phyloP scores from a whole-genome alignment of 2,113 vertebrate genomes.

The Willisornis vidua region DNA sequence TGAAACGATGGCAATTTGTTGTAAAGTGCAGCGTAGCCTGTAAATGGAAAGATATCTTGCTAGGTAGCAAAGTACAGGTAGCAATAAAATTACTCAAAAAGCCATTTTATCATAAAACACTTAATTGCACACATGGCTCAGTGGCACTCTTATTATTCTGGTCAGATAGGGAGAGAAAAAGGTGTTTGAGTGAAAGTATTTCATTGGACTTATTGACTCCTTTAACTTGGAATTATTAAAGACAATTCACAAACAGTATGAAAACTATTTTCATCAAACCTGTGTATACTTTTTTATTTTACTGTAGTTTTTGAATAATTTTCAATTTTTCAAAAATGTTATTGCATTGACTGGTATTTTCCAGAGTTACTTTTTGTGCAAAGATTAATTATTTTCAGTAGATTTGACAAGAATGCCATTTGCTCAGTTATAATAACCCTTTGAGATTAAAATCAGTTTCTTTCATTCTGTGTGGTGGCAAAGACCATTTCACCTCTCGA shows the following conservation, averaged over 20 bases:
- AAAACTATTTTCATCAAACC: neutral
- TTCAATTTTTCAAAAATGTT: neutral
- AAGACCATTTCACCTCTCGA: neutral
- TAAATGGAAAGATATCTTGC: neutral
- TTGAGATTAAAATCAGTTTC: neutral
- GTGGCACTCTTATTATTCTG: neutral
- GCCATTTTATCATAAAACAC: neutral
- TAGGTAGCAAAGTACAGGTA: neutral
- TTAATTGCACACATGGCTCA: neutral
- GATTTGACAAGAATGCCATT: neutral
- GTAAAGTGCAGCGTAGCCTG: neutral
- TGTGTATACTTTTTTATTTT: neutral
- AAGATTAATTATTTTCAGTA: neutral
- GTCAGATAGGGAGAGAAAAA: neutral
- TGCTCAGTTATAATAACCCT: fast-evolving
- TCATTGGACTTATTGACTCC: neutral
- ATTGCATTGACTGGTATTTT: neutral
- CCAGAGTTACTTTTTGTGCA: neutral
- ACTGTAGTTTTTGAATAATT: neutral
- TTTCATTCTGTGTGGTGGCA: neutral
- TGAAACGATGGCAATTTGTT: neutral
- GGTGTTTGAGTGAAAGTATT: neutral
- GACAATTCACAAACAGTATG: neutral
- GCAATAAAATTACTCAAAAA: neutral
- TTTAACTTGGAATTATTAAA: neutral